Conservation (phyloP, 2,888 invertebrate species). For the Temnothorax unifasciatus region DNA sequence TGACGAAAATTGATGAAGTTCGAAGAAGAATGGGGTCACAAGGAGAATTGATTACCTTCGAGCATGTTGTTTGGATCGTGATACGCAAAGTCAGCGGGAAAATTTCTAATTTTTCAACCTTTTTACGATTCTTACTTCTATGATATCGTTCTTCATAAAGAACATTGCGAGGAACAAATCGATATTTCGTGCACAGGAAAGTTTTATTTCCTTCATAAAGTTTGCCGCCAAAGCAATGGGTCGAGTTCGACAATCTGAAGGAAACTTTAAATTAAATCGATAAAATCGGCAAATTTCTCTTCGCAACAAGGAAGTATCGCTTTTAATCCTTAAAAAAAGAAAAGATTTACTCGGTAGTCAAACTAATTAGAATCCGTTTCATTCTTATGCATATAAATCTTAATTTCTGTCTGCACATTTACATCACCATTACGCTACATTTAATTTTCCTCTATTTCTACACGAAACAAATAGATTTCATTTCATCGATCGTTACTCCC, state of each 20-base stretch:
- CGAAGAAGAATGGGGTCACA: conserved; percentile 37
- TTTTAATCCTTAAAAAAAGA: conserved; percentile 1
- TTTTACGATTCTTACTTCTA: neutral
- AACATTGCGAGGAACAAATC: conserved; percentile 49
- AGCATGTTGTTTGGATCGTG: conserved; percentile 13
- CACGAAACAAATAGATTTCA: conserved; percentile 18
- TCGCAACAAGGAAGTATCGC: neutral
- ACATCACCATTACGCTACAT: neutral
- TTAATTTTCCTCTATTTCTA: neutral
- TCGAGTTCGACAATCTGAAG: conserved; percentile 46
- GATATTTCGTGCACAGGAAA: conserved; percentile 57
- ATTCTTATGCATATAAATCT: neutral
- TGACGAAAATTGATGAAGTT: conserved; percentile 56
- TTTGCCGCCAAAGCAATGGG: conserved; percentile 29
- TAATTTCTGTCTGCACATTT: neutral
- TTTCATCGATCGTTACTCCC: conserved; percentile 37
- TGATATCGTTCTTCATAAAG: conserved; percentile 32
- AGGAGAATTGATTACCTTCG: conserved; percentile 44
- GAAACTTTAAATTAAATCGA: conserved; percentile 68
- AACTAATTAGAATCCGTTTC: neutral
- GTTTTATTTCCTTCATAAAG: conserved; percentile 48
- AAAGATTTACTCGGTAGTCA: conserved; percentile 7
- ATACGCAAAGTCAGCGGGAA: conserved; percentile 21
- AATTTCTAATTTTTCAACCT: conserved; percentile 27
- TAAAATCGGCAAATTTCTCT: conserved; percentile 45